A percentile compares a stretch with the other conserved stretches of the same genome.
phyloP scores from a whole-genome alignment of 2,888 invertebrate species.

The Sipha maydis region DNA sequence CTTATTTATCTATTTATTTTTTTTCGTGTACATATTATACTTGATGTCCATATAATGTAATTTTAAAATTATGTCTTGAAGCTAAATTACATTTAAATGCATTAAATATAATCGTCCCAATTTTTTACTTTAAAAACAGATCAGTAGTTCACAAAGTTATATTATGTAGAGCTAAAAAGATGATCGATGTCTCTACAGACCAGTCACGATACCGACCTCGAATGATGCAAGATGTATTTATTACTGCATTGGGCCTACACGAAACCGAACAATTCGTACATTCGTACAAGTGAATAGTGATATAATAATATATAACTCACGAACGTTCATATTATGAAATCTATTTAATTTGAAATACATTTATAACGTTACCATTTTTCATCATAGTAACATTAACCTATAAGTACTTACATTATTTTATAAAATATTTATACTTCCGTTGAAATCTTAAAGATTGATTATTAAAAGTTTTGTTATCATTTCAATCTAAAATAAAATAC shows the following conservation, averaged over 20 bases:
- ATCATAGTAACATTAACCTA: neutral
- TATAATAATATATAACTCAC: slow-evolving; percentile 17
- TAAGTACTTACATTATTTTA: neutral
- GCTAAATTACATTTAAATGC: slow-evolving; percentile 46
- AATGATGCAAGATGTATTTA: slow-evolving; percentile 17
- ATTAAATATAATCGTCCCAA: slow-evolving; percentile 14
- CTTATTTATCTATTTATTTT: slow-evolving; percentile 15
- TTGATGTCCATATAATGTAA: neutral
- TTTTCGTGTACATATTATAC: neutral
- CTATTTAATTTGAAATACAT: neutral
- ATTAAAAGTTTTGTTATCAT: too few species aligned
- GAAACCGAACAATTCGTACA: slow-evolving; percentile 43
- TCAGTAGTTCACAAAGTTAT: slow-evolving; percentile 16
- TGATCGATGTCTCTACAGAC: slow-evolving; percentile 12
- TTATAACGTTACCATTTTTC: neutral
- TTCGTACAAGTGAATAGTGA: slow-evolving; percentile 7
- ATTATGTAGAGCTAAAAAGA: slow-evolving; percentile 17
- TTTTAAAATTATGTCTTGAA: neutral
- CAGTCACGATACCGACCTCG: slow-evolving; percentile 40
- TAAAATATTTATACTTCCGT: neutral
- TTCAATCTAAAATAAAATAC: too few species aligned
- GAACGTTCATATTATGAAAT: slow-evolving; percentile 8
- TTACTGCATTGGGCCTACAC: slow-evolving; percentile 21
- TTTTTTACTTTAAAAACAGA: slow-evolving; percentile 10
- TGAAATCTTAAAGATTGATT: neutral